Base-by-base conservation (phyloP, 1,140 invertebrate species). In the Drosophila jambulina region DNA sequence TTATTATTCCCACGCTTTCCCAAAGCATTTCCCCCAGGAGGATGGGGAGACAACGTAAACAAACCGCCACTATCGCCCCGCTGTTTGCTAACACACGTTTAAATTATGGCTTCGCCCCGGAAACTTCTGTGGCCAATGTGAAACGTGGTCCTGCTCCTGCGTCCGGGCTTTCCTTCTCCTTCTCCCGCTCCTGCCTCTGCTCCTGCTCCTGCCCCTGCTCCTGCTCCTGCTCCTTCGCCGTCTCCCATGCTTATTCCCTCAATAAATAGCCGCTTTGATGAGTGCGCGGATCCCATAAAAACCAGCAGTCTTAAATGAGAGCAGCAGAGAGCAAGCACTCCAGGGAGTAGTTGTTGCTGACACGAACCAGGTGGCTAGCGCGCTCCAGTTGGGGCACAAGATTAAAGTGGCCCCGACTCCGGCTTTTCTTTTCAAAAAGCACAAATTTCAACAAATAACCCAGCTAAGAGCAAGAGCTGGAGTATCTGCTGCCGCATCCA, bases 231-330 rank as follows among this genome's bases (percentile, higher is more conserved):
- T n/a, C 9, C 17, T 29, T 29, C 4, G 17, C 25, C 27, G 48
- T 32, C 53, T 56, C 34, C 53, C 34, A 38, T 38, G 34, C 53
- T 38, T 38, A 56, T 56, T 56, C 21, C 53, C 21, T 56, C 53
- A 56, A 56, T 56, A 56, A 56, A 56, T 56, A 56, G 53, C 53
- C 21, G 53, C 53, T 56, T 56, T 56, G 53, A 56, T 56, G 53
- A 56, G 53, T 56, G 53, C 53, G 53, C 53, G 53, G 34, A 56
- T 56, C 34, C 53, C 53, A 56, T 56, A 56, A 56, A 56, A 56
- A 56, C 53, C 53, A 56, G 53, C 34, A 56, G 53, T 56, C 53
- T 23, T 56, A 38, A 56, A 56, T 56, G 53, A n/a, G 53, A 56
- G 53, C 53, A 56, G 53, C 53, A 32, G 49, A 51, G 49, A 51